These are phyloP conservation scores for Vombatus ursinus DNA, from an alignment of 2,113 vertebrate genomes.

Conservation along the genomic window DNA sequence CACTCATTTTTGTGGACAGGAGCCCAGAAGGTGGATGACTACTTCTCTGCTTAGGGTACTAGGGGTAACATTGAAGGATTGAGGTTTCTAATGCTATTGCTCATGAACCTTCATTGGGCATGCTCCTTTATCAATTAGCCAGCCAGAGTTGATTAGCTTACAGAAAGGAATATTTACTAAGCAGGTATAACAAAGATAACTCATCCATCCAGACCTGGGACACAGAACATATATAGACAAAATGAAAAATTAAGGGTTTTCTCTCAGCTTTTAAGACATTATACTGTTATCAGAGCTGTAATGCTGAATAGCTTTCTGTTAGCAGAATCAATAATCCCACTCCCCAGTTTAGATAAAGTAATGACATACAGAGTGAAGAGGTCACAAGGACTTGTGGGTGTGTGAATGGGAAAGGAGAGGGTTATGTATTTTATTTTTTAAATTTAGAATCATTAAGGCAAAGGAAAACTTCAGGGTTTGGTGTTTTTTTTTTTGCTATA, in stretches of 20 bases:
- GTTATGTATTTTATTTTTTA: not conserved
- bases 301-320: not conserved
- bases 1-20: not conserved
- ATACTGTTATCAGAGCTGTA: not conserved
- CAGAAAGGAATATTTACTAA: not conserved
- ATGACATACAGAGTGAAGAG: not conserved
- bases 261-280: not conserved
- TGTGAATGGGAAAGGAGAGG: not conserved
- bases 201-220: not conserved
- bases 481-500: constrained; percentile 15
- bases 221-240: not conserved
- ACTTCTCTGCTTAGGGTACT: not conserved
- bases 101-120: not conserved
- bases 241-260: not conserved
- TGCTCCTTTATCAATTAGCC: not conserved
- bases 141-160: not conserved
- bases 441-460: not conserved
- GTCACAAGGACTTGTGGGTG: not conserved
- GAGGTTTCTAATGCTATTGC: not conserved
- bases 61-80: not conserved
- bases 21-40: not conserved
- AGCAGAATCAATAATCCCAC: not conserved
- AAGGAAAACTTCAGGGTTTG: not conserved
- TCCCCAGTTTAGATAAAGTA: not conserved
- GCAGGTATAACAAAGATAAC: not conserved